Base-by-base conservation (phyloP, 2,797 vertebrate genomes). In the Gymnothorax reevesii region DNA sequence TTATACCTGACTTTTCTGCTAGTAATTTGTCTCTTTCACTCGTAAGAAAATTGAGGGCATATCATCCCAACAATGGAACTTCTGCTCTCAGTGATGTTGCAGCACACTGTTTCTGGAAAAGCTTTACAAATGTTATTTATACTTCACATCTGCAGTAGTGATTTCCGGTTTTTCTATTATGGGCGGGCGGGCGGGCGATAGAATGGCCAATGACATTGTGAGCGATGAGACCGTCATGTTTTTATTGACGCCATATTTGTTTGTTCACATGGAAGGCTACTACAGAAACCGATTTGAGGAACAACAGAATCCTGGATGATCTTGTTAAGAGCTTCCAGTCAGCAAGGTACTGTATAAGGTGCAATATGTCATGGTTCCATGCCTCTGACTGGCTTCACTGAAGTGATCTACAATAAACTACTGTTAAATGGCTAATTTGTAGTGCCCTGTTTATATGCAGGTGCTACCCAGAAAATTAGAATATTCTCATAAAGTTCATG, bases 231-330 rank as follows among this genome's bases (percentile, higher is more conserved):
- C 49, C 20, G 12, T 5, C 42, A 8, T 42, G 33, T 9, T 54
- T 9, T 20, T 17, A 55, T 20, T 80, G 6, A 42, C 77, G 55
- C 22, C 7, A 42, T n/a, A n/a, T 17, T 7, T 52, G 8, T 22
- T n/a, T 42, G 52, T 54, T 80, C 49, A 55, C 77, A 80, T 80
- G 54, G 55, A 22, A 80, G 77, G 77, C 77, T 7, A 55, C 52
- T 55, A 80, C 77, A 54, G 77, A 80, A 80, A 2, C 20, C 12
- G 77, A 80, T 55, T 80, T 80, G n/a, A 80, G 77, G 20, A 80
- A 80, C 77, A 80, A 80, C 52, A 80, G 77, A 52, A 80, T 80
- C 55, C 77, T 80, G 49, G 77, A 80, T n/a, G 77, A 80, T n/a
- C 54, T 80, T 80, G 52, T 80, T 20, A 80, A 55, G 77, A 80